Evolutionary conservation across 1,140 invertebrate species (phyloP).

Genomic region (Nasonia longicornis): DNA sequence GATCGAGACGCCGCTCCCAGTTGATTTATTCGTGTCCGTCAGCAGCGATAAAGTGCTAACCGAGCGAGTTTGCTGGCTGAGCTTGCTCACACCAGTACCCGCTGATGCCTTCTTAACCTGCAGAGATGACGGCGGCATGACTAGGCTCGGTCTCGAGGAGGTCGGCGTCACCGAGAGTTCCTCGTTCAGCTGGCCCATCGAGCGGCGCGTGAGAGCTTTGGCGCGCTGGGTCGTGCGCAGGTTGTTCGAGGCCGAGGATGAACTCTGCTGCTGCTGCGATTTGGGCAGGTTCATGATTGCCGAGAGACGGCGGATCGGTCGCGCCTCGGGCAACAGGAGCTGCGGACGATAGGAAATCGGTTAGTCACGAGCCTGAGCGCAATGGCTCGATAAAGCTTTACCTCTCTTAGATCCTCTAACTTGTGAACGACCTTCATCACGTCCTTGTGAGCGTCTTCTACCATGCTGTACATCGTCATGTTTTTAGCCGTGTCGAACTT

Average conservation of each 20-base stretch:
- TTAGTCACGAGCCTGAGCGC: background rate
- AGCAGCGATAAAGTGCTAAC: constrained; percentile 41
- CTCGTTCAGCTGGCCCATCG: background rate
- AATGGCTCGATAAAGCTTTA: background rate
- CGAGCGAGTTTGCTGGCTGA: background rate
- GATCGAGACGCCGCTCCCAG: background rate
- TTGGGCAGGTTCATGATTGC: constrained; percentile 18
- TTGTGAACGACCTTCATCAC: background rate
- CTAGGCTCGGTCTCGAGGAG: constrained; percentile 1
- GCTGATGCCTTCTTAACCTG: background rate
- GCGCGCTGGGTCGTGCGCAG: constrained; percentile 9
- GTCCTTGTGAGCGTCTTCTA: constrained; percentile 27
- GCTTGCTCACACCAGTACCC: background rate
- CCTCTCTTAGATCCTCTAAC: constrained; percentile 31
- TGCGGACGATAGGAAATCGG: background rate
- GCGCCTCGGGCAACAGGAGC: constrained; percentile 18
- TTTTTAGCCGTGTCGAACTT: background rate
- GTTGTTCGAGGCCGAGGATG: background rate
- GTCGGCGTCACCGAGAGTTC: constrained; percentile 9
- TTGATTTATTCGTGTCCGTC: background rate
- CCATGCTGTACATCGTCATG: constrained; percentile 5
- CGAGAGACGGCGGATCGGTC: constrained; percentile 34
- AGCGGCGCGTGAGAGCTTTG: background rate
- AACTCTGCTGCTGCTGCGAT: background rate
- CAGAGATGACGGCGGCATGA: background rate